A percentile compares a stretch with the other conserved stretches of the same genome.
Evolutionary conservation across 1,140 invertebrate species (phyloP).

Genomic region (Polyergus mexicanus): DNA sequence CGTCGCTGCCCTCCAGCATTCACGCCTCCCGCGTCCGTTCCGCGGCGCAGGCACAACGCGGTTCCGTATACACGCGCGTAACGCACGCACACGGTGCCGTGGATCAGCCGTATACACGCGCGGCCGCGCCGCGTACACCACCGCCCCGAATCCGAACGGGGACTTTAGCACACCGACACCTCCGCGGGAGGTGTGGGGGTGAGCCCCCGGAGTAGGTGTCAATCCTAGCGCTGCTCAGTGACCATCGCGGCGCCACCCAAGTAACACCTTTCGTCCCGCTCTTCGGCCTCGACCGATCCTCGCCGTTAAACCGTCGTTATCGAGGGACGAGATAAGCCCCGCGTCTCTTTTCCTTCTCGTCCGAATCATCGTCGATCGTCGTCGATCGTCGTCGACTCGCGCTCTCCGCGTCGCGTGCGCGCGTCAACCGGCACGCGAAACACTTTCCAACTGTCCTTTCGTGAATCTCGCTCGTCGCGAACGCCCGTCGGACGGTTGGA

Average conservation of each 20-base stretch:
- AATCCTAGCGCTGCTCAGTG: slow-evolving; percentile 87
- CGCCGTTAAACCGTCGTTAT: not conserved
- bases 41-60: slow-evolving; percentile 75
- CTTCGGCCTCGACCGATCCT: slow-evolving; percentile 62
- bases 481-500: slow-evolving; percentile 13
- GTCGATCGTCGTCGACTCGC: not conserved
- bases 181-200: slow-evolving; percentile 85
- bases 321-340: not conserved
- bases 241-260: slow-evolving; percentile 87
- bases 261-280: slow-evolving; percentile 85
- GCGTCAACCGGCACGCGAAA: not conserved
- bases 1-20: slow-evolving; percentile 85
- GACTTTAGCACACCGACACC: slow-evolving; percentile 86
- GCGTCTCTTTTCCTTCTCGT: not conserved
- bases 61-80: slow-evolving; percentile 64
- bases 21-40: slow-evolving; percentile 85
- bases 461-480: not conserved
- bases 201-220: slow-evolving; percentile 86
- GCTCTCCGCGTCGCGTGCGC: slow-evolving; percentile 7
- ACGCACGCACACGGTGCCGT: slow-evolving; percentile 72
- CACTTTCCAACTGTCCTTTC: not conserved
- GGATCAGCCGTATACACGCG: slow-evolving; percentile 66
- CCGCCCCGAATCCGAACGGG: slow-evolving; percentile 77
- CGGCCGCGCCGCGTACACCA: slow-evolving; percentile 65
- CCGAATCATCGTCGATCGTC: slow-evolving; percentile 10